Evolutionary conservation across 2,888 invertebrate species (phyloP).

Genomic region (Lasioglossum zephyrum): DNA sequence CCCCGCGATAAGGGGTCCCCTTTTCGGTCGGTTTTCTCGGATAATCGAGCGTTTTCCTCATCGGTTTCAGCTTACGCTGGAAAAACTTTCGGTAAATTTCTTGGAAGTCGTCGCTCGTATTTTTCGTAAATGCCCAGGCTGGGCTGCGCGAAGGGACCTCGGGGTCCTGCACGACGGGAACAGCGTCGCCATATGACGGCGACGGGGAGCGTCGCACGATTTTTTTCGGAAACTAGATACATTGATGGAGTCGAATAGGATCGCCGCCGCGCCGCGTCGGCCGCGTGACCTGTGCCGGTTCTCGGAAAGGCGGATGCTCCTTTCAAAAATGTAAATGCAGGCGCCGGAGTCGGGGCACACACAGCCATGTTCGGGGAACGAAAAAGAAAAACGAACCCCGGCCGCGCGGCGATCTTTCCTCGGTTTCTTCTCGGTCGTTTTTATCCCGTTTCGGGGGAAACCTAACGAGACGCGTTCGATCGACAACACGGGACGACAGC

Average conservation of each 20-base stretch:
- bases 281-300: conserved; percentile 55
- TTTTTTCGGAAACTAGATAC: conserved; percentile 55
- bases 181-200: conserved; percentile 15
- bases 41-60: conserved; percentile 5
- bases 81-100: conserved; percentile 11
- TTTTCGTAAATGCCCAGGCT: background rate
- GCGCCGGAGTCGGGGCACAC: conserved; percentile 50
- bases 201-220: conserved; percentile 20
- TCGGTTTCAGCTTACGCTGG: conserved; percentile 5
- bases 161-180: background rate
- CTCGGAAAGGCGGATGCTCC: conserved; percentile 70
- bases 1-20: conserved; percentile 9
- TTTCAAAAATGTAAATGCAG: conserved; percentile 73
- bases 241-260: conserved; percentile 46
- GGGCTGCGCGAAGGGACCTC: background rate
- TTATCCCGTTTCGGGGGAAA: background rate
- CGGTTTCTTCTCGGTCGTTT: background rate
- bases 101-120: conserved; percentile 1
- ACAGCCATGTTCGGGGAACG: background rate
- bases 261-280: conserved; percentile 21
- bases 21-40: background rate
- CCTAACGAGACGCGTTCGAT: conserved; percentile 29
- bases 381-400: conserved; percentile 20
- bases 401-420: conserved; percentile 2
- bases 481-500: background rate